Conservation (phyloP, 2,888 invertebrate genomes). For the Mythimna lalbum region DNA sequence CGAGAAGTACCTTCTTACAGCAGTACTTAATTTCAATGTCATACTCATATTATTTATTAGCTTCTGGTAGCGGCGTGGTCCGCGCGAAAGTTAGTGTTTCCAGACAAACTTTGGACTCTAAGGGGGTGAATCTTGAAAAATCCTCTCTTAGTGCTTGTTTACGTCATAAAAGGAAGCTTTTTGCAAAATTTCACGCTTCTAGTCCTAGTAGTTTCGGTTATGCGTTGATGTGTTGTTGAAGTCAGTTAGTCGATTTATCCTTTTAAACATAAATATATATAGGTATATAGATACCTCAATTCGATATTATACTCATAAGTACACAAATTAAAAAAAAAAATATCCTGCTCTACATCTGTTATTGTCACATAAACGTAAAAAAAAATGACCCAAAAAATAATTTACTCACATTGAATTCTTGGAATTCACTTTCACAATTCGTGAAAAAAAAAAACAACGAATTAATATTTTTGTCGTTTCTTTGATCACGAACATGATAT, state of each 20-base stretch:
- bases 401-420: slow-evolving; percentile 2
- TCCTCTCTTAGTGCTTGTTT: too few relatives aligned
- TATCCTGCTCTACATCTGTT: background rate
- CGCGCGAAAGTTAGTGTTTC: too few relatives aligned
- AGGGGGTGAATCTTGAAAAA: too few relatives aligned
- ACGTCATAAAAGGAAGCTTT: too few relatives aligned
- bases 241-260: too few relatives aligned
- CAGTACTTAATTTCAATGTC: background rate
- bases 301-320: background rate
- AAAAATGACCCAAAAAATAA: background rate
- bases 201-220: too few relatives aligned
- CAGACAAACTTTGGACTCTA: too few relatives aligned
- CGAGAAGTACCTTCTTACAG: background rate
- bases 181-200: too few relatives aligned
- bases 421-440: slow-evolving; percentile 4
- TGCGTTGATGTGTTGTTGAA: too few relatives aligned
- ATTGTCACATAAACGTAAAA: background rate
- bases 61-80: too few relatives aligned
- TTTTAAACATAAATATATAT: too few relatives aligned
- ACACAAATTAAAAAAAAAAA: too few relatives aligned
- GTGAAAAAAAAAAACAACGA: slow-evolving; percentile 9
- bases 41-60: background rate
- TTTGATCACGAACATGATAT: slow-evolving; percentile 20
- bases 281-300: background rate
- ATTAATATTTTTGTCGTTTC: background rate